These are phyloP conservation scores for Adela reaumurella DNA, from an alignment of 2,888 invertebrate species.

Conservation along the genomic window DNA sequence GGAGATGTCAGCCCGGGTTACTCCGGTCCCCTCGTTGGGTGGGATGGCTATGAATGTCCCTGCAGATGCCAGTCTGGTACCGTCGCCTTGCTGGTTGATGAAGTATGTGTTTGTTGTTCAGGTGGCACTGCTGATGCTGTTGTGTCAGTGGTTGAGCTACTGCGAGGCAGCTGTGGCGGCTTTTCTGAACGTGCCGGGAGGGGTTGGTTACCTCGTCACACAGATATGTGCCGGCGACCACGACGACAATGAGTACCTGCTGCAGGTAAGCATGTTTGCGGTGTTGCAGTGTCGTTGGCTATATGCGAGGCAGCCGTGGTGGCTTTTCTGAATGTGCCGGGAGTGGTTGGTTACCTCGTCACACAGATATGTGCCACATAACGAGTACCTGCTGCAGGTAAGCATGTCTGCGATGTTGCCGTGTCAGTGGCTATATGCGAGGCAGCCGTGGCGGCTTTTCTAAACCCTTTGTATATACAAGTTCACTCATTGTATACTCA, in stretches of 20 bases:
- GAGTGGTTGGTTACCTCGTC: conserved; percentile 81
- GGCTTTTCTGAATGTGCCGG: conserved; percentile 73
- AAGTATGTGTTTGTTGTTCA: conserved; percentile 13
- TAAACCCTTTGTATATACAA: no score
- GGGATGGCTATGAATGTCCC: no score
- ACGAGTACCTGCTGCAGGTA: conserved; percentile 78
- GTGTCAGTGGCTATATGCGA: conserved; percentile 87
- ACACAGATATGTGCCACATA: conserved; percentile 77
- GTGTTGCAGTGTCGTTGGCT: conserved; percentile 91
- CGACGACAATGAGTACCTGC: conserved; percentile 85
- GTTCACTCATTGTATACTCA: no score
- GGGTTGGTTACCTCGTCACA: conserved; percentile 80
- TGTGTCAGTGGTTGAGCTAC: conserved; percentile 83
- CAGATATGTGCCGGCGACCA: conserved; percentile 80
- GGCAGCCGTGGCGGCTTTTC: conserved; percentile 76
- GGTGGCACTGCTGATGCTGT: conserved; percentile 86
- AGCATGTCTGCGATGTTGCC: no score
- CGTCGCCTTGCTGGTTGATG: no score
- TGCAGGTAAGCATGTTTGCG: no score
- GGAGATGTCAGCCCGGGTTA: no score
- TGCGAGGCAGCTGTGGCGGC: conserved; percentile 80
- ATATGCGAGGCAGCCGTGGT: conserved; percentile 80
- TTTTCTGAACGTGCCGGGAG: conserved; percentile 75
- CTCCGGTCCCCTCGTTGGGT: no score
- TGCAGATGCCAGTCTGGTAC: no score